Percentiles rank a stretch among this genome's conserved stretches.
Evolutionary conservation across 2,888 invertebrate species (phyloP).

Genomic region (Ganaspis brasiliensis): DNA sequence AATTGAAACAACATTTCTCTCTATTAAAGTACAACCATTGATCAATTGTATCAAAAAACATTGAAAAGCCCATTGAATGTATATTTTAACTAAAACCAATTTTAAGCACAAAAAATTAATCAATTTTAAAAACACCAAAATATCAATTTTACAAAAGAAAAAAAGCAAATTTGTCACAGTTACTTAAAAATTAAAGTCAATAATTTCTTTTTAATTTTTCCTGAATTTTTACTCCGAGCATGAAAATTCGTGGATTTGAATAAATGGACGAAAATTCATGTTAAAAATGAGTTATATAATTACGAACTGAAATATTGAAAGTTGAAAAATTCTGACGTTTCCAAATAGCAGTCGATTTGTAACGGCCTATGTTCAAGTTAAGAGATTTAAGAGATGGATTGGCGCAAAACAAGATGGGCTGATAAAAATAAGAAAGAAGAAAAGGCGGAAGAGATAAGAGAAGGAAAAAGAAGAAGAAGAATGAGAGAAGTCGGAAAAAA

Average conservation of each 20-base stretch:
- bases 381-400: slow-evolving; percentile 36
- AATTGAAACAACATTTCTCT: too few relatives aligned
- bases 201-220: too few relatives aligned
- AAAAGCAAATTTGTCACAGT: too few relatives aligned
- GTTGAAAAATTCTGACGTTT: slow-evolving; percentile 12
- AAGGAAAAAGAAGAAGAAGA: slow-evolving; percentile 44
- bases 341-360: slow-evolving; percentile 25
- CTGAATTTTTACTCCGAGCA: not conserved
- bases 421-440: slow-evolving; percentile 41
- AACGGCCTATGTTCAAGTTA: not conserved
- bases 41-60: too few relatives aligned
- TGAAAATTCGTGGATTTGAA: not conserved
- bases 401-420: slow-evolving; percentile 29
- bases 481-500: slow-evolving; percentile 37
- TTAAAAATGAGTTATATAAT: slow-evolving; percentile 1
- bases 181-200: too few relatives aligned
- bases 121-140: too few relatives aligned
- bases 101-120: too few relatives aligned
- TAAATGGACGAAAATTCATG: not conserved
- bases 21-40: too few relatives aligned
- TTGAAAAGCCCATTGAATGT: too few relatives aligned
- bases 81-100: too few relatives aligned
- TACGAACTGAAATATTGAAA: slow-evolving; percentile 23
- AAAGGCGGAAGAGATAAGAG: slow-evolving; percentile 35
- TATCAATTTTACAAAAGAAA: too few relatives aligned